A percentile compares a stretch with the other conserved stretches of the same genome.
Conservation (phyloP, 2,888 invertebrate species). For the Calameuta pallipes region DNA sequence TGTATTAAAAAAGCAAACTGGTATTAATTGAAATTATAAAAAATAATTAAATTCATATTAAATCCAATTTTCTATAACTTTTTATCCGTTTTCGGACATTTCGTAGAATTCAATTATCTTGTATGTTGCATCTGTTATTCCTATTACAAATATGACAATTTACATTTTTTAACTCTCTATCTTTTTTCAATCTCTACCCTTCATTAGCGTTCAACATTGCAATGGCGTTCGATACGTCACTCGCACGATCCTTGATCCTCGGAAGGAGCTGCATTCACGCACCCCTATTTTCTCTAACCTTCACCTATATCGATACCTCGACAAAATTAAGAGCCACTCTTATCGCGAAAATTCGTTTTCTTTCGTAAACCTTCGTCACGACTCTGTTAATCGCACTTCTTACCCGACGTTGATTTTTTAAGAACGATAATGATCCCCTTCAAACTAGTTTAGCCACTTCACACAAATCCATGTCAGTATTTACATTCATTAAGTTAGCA, state of each 20-base stretch:
- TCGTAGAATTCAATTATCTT: no score
- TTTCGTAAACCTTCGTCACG: not conserved
- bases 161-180: no score
- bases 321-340: not conserved
- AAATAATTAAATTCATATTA: no score
- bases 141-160: no score
- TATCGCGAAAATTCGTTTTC: not conserved
- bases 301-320: not conserved
- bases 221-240: not conserved
- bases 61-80: no score
- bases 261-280: not conserved
- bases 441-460: not conserved
- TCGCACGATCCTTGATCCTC: not conserved
- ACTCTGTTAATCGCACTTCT: not conserved
- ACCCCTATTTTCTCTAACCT: not conserved
- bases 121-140: no score
- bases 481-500: not conserved
- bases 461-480: not conserved
- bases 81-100: no score
- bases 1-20: no score
- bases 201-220: not conserved
- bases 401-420: not conserved
- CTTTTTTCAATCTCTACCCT: no score
- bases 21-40: no score
- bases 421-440: not conserved